Evolutionary conservation across 2,888 invertebrate species (phyloP), one percentile per base, ranked within the genome.

Genomic region (Helleia helle): DNA sequence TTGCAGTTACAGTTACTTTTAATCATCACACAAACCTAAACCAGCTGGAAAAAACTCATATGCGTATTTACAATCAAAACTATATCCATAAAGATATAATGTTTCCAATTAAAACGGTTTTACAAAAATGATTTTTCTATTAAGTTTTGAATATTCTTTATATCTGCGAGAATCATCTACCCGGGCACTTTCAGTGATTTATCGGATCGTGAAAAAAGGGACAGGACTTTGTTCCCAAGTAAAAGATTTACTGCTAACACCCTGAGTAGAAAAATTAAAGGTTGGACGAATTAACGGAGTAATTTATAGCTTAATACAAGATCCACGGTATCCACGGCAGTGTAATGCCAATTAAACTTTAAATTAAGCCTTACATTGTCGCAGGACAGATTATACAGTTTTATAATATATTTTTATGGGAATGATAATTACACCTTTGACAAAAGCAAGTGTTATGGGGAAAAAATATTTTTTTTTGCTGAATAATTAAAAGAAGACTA

Each of bases 171-270:
- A 49, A 52, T 55, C 55, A 54, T 56, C 53, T 50, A 47, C 38
- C 41, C 43, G 47, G 44, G 41, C 49, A 49, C 51, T 44, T 42
- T 42, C 51, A 49, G 58, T 62, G 58, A 59, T 60, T 58, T 58
- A 59, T 56, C 44, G 49, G 52, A 38, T 49, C 52, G 40, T 26
- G 49, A 48, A 48, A 51, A 49, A 45, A 51, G 41, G 45, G 48
- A 51, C 47, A 48, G 52, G 54, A 53, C 55, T 51, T 40, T 54
- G 51, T 54, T 54, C 62, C 56, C 58, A 56, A 57, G 56, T 49
- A 44, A 46, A 51, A 57, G 60, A 64, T 64, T 64, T 64, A 64
- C 57, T 50, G 53, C 58, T 48, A 28, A 14, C 43, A 31, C 17
- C 34, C 40, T 44, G 41, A 44, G 31, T 31, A 25, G 30, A 40